Conservation (phyloP, 1,140 invertebrate genomes). For the Oscheius sp. region DNA sequence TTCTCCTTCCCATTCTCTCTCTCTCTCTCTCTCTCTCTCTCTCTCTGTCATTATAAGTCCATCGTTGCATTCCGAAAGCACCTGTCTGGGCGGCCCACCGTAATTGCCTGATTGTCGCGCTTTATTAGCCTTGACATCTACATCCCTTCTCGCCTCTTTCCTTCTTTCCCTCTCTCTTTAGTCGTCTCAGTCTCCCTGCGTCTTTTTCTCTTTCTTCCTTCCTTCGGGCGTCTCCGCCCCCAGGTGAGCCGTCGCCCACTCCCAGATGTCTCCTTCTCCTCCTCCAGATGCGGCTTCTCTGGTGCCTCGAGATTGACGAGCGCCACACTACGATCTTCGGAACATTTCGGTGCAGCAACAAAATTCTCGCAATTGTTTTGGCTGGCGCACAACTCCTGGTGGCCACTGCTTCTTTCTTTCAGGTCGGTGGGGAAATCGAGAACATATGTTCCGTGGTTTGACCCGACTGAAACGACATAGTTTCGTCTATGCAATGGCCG, state of each 20-base stretch:
- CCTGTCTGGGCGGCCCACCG: no score
- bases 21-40: no score
- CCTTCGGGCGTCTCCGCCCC: no score
- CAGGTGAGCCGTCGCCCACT: no score
- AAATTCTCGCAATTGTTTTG: constrained; percentile 2
- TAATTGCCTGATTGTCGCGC: no score
- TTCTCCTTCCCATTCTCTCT: no score
- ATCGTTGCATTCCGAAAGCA: no score
- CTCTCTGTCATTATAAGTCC: no score
- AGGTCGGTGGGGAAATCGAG: constrained; percentile 1
- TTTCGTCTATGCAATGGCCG: neutral
- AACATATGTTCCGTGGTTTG: neutral
- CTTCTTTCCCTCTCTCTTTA: neutral
- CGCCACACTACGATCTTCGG: neutral
- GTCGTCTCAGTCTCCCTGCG: neutral
- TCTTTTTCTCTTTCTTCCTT: no score
- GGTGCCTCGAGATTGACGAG: constrained; percentile 18
- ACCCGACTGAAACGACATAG: neutral
- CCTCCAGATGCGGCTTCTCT: constrained; percentile 12
- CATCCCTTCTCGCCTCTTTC: no score
- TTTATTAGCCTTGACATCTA: neutral
- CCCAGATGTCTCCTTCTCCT: no score
- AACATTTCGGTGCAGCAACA: constrained; percentile 7
- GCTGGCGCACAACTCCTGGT: constrained; percentile 14
- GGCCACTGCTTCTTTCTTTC: constrained; percentile 12